Evolutionary conservation across 1,140 invertebrate species (phyloP), one percentile per base, ranked within the genome.

Genomic region (Brachionus rotundiformis): DNA sequence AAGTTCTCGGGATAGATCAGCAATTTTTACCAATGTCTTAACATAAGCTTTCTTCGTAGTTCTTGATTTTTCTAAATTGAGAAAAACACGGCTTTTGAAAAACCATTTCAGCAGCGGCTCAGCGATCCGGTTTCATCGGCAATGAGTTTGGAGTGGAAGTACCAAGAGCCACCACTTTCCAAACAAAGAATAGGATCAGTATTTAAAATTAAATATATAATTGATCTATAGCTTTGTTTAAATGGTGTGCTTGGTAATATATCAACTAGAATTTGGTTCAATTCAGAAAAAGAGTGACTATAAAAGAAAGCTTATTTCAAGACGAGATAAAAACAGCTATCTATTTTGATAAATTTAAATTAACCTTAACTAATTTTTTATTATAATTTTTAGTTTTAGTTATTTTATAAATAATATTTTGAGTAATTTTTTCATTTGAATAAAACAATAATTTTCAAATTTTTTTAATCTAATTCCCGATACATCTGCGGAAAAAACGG

Each of bases 41-140:
- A 1, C 16, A 2, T 4, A 63, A 27, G 61, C 61, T 63, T 63
- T 13, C 61, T 63, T 63, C 61, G 61, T 63, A 63, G 61, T 33
- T 63, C 61, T 63, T 27, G 29, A 63, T 63, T 63, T 63, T 63
- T 63, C 61, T 63, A 63, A 63, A 63, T 33, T 63, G 61, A 63
- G 61, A 63, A 63, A 29, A 63, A 63, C 25, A 11, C 61, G 61
- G 61, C 61, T 63, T 63, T 63, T 63, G 27, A 29, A 27, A 63
- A 63, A 6, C 61, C 61, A 63, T 63, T 63, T n/a, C 61, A 63
- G 25, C 13, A 63, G 61, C 61, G 61, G 25, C 61, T 63, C 61
- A 63, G 61, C 61, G 61, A 63, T 63, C 61, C 61, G 29, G 29
- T 27, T 33, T 5, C 10, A 33, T 3, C 29, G 61, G 61, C 61